Evolutionary conservation across 2,797 vertebrate species (phyloP).

Genomic region (Phoebastria nigripes): DNA sequence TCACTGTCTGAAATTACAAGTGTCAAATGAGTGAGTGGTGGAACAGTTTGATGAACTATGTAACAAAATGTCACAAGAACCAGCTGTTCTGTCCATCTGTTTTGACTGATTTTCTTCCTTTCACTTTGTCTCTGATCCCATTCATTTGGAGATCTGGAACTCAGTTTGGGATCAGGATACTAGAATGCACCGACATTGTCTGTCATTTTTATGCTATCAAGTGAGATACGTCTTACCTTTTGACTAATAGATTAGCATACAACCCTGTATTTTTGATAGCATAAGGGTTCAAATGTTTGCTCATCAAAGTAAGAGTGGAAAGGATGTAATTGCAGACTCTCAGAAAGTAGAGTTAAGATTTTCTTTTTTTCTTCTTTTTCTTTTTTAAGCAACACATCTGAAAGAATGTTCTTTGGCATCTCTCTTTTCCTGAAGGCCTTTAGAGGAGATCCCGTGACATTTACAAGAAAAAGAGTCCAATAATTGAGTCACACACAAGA

Average conservation of each 20-base stretch:
- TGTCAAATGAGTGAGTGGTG: not conserved
- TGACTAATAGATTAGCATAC: not conserved
- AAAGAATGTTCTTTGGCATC: slow-evolving; percentile 31
- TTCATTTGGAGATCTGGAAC: not conserved
- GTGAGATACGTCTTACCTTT: not conserved
- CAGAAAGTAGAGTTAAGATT: not conserved
- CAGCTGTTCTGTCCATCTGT: not conserved
- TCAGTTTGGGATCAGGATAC: not conserved
- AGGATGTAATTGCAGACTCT: not conserved
- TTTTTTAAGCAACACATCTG: slow-evolving; percentile 7
- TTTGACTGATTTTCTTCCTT: not conserved
- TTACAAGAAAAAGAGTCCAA: slow-evolving; percentile 15
- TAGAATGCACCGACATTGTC: not conserved
- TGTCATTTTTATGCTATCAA: not conserved
- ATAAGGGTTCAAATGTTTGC: not conserved
- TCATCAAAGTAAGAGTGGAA: not conserved
- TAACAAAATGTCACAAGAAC: not conserved
- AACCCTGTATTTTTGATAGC: not conserved
- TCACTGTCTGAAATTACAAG: not conserved
- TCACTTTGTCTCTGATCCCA: not conserved
- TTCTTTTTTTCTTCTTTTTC: not conserved
- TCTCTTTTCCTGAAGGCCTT: slow-evolving; percentile 25
- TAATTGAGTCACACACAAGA: not conserved
- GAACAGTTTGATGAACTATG: not conserved
- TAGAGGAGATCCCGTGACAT: not conserved